Conservation (phyloP, 2,113 vertebrate genomes). For the Nymphicus hollandicus region DNA sequence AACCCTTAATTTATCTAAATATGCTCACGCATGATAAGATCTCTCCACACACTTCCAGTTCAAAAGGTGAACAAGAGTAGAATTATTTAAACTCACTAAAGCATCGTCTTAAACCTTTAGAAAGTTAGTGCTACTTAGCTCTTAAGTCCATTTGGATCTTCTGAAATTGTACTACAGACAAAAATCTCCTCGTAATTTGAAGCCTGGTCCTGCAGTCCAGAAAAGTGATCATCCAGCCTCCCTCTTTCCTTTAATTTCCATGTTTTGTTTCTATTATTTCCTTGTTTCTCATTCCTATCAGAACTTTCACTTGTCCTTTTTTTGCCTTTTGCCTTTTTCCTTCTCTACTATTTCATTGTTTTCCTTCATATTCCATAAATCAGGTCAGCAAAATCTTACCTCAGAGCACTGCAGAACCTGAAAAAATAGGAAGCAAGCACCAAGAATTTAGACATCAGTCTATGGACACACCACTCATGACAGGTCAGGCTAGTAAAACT, state of each 20-base stretch:
- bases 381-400: neutral
- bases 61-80: neutral
- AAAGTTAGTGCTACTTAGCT: neutral
- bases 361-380: neutral
- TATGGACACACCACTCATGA: accelerated
- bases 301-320: neutral
- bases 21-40: neutral
- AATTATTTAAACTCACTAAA: neutral
- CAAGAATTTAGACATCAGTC: accelerated
- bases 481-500: neutral
- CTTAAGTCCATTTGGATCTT: neutral
- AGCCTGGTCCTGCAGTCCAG: neutral
- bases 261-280: neutral
- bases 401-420: neutral
- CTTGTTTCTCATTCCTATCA: neutral
- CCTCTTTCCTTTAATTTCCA: neutral
- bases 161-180: neutral
- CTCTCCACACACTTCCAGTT: neutral
- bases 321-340: neutral
- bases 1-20: neutral
- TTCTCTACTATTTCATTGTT: neutral
- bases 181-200: neutral
- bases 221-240: neutral
- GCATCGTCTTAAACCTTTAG: neutral
- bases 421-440: neutral